Conservation (phyloP, 2,797 vertebrate genomes). For the Fundulus diaphanus region DNA sequence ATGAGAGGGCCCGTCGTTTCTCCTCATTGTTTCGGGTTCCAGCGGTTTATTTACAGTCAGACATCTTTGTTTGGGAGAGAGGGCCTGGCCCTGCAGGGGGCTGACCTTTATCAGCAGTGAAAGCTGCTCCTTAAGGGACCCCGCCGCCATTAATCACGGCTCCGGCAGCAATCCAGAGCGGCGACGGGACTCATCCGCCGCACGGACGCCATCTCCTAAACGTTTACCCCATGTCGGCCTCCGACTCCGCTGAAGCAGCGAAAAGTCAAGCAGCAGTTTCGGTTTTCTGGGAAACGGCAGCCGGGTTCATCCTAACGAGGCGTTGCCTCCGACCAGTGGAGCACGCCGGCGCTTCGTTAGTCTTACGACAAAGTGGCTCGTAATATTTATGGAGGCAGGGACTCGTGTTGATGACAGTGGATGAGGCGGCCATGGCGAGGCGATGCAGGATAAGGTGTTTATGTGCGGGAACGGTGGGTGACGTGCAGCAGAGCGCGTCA, state of each 20-base stretch:
- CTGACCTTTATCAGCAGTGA: conserved; percentile 52
- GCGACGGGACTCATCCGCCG: neutral
- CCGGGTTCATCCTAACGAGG: conserved; percentile 60
- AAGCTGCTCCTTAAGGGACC: conserved; percentile 24
- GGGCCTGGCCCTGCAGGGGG: conserved; percentile 20
- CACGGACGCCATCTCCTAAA: neutral
- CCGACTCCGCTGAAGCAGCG: conserved; percentile 22
- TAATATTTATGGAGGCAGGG: conserved; percentile 70
- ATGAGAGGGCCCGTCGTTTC: conserved; percentile 28
- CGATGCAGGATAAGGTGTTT: conserved; percentile 38
- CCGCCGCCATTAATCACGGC: conserved; percentile 30
- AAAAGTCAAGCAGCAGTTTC: conserved; percentile 35
- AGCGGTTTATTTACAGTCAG: conserved; percentile 44
- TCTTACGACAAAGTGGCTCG: conserved; percentile 63
- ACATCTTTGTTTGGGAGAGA: conserved; percentile 30
- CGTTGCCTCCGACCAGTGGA: conserved; percentile 52
- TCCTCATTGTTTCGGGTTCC: conserved; percentile 33
- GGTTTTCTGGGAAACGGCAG: conserved; percentile 28
- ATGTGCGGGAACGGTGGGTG: conserved; percentile 11
- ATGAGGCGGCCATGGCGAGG: conserved; percentile 23
- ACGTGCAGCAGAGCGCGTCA: conserved; percentile 3
- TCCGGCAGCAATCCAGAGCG: neutral
- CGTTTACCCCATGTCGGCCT: conserved; percentile 9
- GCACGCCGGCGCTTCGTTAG: conserved; percentile 55
- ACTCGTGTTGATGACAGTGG: conserved; percentile 55